phyloP scores from a whole-genome alignment of 2,797 vertebrate species.

The Characodon lateralis region DNA sequence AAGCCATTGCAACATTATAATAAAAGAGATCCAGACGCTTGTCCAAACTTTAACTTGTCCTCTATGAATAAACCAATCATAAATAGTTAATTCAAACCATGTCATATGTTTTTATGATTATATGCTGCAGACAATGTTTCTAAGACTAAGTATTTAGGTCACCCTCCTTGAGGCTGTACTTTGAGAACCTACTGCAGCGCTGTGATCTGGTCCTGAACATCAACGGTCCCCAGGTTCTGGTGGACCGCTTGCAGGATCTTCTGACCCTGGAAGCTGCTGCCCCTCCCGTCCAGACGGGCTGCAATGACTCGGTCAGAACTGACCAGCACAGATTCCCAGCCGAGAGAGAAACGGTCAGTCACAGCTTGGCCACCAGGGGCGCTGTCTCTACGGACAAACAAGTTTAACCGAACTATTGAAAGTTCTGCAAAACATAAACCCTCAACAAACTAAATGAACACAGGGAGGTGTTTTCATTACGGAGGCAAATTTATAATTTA shows the following conservation, averaged over 20 bases:
- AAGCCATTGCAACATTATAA: background rate
- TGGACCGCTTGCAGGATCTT: conserved; percentile 92
- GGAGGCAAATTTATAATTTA: background rate
- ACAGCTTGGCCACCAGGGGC: conserved; percentile 92
- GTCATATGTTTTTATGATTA: too few species aligned
- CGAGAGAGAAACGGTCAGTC: conserved; percentile 87
- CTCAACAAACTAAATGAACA: background rate
- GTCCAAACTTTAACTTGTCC: background rate
- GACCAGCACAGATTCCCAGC: conserved; percentile 95
- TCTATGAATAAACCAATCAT: background rate
- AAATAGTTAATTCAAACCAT: too few species aligned
- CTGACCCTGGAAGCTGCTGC: conserved; percentile 94
- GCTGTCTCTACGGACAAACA: conserved; percentile 81
- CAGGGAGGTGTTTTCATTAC: too few species aligned
- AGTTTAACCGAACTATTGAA: background rate
- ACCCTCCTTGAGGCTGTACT: too few species aligned
- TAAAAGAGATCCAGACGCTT: background rate
- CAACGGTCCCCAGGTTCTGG: conserved; percentile 87
- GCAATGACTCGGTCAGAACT: conserved; percentile 90
- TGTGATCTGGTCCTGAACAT: conserved; percentile 92
- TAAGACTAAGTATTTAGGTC: background rate
- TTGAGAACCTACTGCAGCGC: conserved; percentile 86
- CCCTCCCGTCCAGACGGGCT: conserved; percentile 93
- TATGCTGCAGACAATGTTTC: too few species aligned
- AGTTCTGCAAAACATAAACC: background rate